These are phyloP conservation scores for Onchidella celtica DNA, from an alignment of 2,888 invertebrate genomes.

Conservation along the genomic window DNA sequence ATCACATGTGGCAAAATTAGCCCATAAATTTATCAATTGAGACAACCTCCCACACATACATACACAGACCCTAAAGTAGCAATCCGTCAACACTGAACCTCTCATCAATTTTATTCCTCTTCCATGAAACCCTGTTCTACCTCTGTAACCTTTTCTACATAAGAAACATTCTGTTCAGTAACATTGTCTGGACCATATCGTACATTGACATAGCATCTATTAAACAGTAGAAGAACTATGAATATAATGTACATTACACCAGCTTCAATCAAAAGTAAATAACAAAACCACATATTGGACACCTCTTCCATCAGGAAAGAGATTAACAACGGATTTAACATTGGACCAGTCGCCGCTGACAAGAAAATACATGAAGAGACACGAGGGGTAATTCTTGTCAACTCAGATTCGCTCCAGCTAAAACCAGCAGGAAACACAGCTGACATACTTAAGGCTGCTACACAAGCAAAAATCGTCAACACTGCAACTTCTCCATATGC, in stretches of 20 bases:
- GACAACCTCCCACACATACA: too few species aligned
- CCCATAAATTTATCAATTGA: too few species aligned
- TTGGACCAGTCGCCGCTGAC: conserved; percentile 8
- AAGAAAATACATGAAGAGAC: conserved; percentile 31
- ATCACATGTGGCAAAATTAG: too few species aligned
- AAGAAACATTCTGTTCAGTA: too few species aligned
- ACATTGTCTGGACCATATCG: too few species aligned
- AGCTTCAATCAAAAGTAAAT: conserved; percentile 6
- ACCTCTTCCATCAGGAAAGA: conserved; percentile 30
- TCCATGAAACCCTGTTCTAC: too few species aligned
- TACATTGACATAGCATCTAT: background rate
- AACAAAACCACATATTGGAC: conserved; percentile 41
- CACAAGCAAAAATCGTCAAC: conserved; percentile 9
- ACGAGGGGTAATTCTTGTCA: conserved; percentile 18
- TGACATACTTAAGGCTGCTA: conserved; percentile 28
- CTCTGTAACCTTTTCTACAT: too few species aligned
- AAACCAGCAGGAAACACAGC: conserved; percentile 41
- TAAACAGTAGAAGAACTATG: conserved; percentile 2
- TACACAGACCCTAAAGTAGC: too few species aligned
- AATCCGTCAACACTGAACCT: too few species aligned
- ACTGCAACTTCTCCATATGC: background rate
- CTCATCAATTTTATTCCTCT: too few species aligned
- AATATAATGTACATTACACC: background rate
- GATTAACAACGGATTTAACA: conserved; percentile 19
- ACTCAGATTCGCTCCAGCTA: conserved; percentile 39